Evolutionary conservation across 2,888 invertebrate species (phyloP), one percentile per base, ranked within the genome.

Genomic region (Drosophila birchii): DNA sequence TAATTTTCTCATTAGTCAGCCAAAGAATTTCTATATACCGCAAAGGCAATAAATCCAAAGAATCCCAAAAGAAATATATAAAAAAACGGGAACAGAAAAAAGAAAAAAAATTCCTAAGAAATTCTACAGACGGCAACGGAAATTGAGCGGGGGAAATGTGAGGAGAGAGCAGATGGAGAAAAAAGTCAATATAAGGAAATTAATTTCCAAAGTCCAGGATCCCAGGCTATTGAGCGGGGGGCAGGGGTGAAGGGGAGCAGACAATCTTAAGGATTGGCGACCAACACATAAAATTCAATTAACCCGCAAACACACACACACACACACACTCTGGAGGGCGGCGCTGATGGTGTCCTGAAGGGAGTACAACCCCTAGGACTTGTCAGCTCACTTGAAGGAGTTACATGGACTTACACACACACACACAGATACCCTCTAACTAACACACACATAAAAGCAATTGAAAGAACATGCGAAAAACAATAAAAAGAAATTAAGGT

Each of bases 401-500:
- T 72, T 73, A 63, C 74, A 63, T 49, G 54, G 71, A 49, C 75
- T 47, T 43, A 12, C 26, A 70, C 55, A 68, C 54, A 51, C 43
- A 12, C 5, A 7, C 16, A 26, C 23, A 38, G 23, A 16, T 8
- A 29, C 36, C 20, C 44, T 14, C 38, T 11, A 1, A 23, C 44
- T 14, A 11, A 64, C 69, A 76, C 67, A 78, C 80, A 83, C 78
- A 88, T 88, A 81, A 89, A 90, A 86, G 78, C 85, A 90, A 87
- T 90, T 81, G 79, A 84, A 84, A 76, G 80, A 82, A 84, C 87
- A 88, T 86, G 84, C 79, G 89, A 82, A 81, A 89, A 86, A 91
- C 81, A 90, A 87, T 91, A 87, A 88, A 90, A 91, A 78, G 84
- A 81, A 88, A 89, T 91, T 88, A 88, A 89, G 81, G 84, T 88